Evolutionary conservation across 1,140 invertebrate genomes (phyloP).

Genomic region (Campoletis sonorensis): DNA sequence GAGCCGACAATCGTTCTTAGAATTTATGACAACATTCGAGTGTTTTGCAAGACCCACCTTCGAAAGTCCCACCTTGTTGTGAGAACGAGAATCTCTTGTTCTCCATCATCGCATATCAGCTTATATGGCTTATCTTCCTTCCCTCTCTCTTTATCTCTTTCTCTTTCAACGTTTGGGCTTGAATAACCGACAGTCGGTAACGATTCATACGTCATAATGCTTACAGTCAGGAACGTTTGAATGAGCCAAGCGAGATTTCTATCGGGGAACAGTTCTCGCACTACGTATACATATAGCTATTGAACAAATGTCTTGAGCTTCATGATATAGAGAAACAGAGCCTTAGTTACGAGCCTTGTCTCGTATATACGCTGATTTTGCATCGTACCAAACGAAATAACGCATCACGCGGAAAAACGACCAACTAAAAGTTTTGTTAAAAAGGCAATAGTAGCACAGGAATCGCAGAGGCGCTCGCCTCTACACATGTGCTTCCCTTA

Average conservation of each 20-base stretch:
- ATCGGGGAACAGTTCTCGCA: slow-evolving; percentile 30
- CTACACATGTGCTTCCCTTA: slow-evolving; percentile 20
- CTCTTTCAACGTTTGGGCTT: not conserved
- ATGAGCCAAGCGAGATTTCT: slow-evolving; percentile 30
- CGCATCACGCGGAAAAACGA: slow-evolving; percentile 44
- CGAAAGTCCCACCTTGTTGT: slow-evolving; percentile 28
- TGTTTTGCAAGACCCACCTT: slow-evolving; percentile 29
- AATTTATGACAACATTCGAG: not conserved
- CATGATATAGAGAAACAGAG: slow-evolving; percentile 31
- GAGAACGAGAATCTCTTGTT: slow-evolving; percentile 1
- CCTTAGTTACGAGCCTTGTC: slow-evolving; percentile 27
- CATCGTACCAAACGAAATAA: slow-evolving; percentile 32
- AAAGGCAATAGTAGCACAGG: slow-evolving; percentile 8
- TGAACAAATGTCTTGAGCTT: not conserved
- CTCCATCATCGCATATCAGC: not conserved
- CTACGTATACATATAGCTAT: not conserved
- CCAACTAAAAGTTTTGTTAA: not conserved
- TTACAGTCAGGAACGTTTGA: slow-evolving; percentile 24
- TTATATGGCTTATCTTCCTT: not conserved
- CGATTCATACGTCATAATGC: slow-evolving; percentile 36
- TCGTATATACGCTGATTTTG: not conserved
- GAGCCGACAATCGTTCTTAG: not conserved
- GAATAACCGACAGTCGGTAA: slow-evolving; percentile 23
- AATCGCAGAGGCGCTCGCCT: slow-evolving; percentile 17
- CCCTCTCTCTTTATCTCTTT: too few species aligned